A percentile compares a stretch with the other conserved stretches of the same genome.
Conservation (phyloP, 2,797 vertebrate species). For the Rhabdomys pumilio region DNA sequence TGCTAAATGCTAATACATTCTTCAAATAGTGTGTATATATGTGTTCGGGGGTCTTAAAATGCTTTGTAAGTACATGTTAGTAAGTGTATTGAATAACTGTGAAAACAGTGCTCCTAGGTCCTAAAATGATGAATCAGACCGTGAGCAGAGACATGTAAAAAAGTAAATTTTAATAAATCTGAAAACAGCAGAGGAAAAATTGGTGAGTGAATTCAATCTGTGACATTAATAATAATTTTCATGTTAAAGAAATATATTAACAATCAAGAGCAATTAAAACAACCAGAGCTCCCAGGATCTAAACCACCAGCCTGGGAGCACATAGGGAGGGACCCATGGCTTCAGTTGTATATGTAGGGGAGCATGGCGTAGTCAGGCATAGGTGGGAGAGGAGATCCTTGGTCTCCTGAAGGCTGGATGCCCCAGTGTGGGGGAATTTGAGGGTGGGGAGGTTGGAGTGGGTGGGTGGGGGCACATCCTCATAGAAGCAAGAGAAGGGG, state of each 20-base stretch:
- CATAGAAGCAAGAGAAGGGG: too few species aligned
- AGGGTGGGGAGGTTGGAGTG: too few species aligned
- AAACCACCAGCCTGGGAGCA: too few species aligned
- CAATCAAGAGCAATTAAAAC: neutral
- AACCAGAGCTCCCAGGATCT: too few species aligned
- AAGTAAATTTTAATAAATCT: slow-evolving; percentile 16
- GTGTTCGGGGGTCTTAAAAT: neutral
- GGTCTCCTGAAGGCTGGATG: too few species aligned
- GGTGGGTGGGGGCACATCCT: too few species aligned
- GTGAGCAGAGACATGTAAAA: neutral
- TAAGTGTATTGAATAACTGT: neutral
- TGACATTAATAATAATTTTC: slow-evolving; percentile 31
- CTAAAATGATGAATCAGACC: neutral
- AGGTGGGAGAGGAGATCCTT: too few species aligned
- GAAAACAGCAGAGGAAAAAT: neutral
- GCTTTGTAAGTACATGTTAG: neutral
- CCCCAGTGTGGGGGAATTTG: too few species aligned
- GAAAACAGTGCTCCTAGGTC: neutral
- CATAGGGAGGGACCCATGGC: too few species aligned
- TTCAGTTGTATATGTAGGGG: too few species aligned
- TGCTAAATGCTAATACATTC: neutral
- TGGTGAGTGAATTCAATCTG: neutral
- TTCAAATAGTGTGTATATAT: neutral
- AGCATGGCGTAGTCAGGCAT: too few species aligned
- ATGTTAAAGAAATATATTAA: slow-evolving; percentile 22